A percentile compares a stretch with the other conserved stretches of the same genome.
phyloP scores from a whole-genome alignment of 2,113 vertebrate species.

The Macrotis lagotis region DNA sequence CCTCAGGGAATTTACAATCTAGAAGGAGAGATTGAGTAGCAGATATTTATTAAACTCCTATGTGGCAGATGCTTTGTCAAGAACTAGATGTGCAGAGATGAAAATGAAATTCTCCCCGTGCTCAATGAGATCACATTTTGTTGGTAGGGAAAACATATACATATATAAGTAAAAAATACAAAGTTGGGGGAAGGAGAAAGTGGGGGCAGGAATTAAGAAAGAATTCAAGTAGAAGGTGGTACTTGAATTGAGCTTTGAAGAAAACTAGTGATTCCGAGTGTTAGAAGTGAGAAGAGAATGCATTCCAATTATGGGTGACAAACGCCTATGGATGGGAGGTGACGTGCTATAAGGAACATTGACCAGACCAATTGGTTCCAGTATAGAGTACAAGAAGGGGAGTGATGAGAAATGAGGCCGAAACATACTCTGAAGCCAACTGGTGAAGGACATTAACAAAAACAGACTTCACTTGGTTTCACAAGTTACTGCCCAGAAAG shows the following conservation, averaged over 20 bases:
- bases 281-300: background rate
- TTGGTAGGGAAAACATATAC: background rate
- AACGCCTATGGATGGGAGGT: background rate
- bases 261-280: background rate
- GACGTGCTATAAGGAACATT: background rate
- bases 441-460: background rate
- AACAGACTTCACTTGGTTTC: background rate
- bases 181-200: fast-evolving
- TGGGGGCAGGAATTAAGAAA: background rate
- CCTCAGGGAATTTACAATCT: background rate
- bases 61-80: background rate
- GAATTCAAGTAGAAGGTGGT: background rate
- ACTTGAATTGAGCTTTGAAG: background rate
- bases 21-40: background rate
- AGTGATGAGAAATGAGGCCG: background rate
- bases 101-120: background rate
- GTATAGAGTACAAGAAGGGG: background rate
- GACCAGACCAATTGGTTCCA: background rate
- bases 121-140: background rate
- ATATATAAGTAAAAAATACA: background rate
- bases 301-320: background rate
- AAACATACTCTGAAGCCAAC: background rate
- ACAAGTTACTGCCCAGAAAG: background rate
- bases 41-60: background rate
- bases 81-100: background rate